phyloP scores from a whole-genome alignment of 2,797 vertebrate species.

The Etheostoma nigrum region DNA sequence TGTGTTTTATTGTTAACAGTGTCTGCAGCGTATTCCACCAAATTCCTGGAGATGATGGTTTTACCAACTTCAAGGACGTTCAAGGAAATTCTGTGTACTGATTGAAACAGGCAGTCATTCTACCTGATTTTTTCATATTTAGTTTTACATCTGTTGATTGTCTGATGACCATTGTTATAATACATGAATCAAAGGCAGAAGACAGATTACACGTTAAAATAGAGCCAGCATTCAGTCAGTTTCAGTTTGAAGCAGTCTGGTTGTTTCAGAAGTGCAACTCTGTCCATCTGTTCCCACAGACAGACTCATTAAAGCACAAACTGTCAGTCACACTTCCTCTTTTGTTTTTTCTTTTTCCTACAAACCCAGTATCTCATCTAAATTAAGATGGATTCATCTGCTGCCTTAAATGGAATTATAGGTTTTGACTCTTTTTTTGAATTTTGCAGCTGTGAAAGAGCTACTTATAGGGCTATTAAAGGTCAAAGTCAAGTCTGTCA shows the following conservation, averaged over 20 bases:
- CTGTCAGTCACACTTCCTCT: constrained; percentile 25
- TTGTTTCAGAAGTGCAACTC: constrained; percentile 21
- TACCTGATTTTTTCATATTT: not conserved
- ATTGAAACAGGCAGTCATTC: not conserved
- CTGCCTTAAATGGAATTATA: not conserved
- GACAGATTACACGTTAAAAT: not conserved
- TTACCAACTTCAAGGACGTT: not conserved
- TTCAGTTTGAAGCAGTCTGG: not conserved
- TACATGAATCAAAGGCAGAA: not conserved
- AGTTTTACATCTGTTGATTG: not conserved
- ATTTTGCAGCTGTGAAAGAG: not conserved
- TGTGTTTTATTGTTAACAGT: constrained; percentile 7
- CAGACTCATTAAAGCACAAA: constrained; percentile 4
- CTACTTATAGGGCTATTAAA: not conserved
- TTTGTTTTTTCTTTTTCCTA: constrained; percentile 1
- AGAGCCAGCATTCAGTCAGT: not conserved
- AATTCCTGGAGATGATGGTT: not conserved
- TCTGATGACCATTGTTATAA: not conserved
- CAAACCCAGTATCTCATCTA: not conserved
- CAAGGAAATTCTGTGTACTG: not conserved
- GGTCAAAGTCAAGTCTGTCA: not conserved
- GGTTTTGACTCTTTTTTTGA: not conserved
- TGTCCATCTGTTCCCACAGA: not conserved
- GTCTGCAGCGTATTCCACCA: not conserved
- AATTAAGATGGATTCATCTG: not conserved